Evolutionary conservation across 2,113 vertebrate species (phyloP), one percentile per base, ranked within the genome.

Genomic region (Ictidomys tridecemlineatus): DNA sequence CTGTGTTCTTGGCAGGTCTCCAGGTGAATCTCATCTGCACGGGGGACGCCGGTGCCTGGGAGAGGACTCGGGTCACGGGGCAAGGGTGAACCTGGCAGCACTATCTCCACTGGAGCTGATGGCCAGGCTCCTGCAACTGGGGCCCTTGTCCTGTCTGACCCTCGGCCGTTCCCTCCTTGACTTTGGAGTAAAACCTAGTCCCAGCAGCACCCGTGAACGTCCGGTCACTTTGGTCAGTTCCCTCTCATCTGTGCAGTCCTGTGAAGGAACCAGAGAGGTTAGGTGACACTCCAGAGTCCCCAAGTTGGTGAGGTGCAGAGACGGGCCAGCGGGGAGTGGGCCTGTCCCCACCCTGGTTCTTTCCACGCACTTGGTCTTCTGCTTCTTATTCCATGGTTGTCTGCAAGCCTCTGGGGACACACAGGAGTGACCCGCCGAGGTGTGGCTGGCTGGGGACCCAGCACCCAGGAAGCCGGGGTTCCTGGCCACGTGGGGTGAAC

Each of bases 31-130:
- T 85, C 37, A 8, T 34, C 79, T 63, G 53, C 14, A 51, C 32
- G 45, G 61, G 34, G 12, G 34, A 0, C 37, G n/a, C 9, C 1
- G 4, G 45, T 24, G 48, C 20, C 34, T 11, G 14, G 22, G 4
- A 32, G 82, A 58, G 63, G 51, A 72, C 2, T 22, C 67, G 8
- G 42, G 39, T 5, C 8, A 20, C 4, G 2, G 42, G 12, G 67
- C 10, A 1, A 37, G 9, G 22, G 39, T 24, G 14, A 12, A 4
- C 0, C 37, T 14, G 4, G 7, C 4, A 0, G 0, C 10, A 5
- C 12, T 5, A 1, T 63, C 42, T 24, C 56, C 37, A 4, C 18
- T 1, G 17, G 0, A 10, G 74, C n/a, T 5, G 20, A 63, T 8
- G 22, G 22, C 61, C 4, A 20, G 22, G 84, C 53, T 32, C 34